These are phyloP conservation scores for Carduelis carduelis DNA, from an alignment of 2,797 vertebrate genomes.

Conservation along the genomic window DNA sequence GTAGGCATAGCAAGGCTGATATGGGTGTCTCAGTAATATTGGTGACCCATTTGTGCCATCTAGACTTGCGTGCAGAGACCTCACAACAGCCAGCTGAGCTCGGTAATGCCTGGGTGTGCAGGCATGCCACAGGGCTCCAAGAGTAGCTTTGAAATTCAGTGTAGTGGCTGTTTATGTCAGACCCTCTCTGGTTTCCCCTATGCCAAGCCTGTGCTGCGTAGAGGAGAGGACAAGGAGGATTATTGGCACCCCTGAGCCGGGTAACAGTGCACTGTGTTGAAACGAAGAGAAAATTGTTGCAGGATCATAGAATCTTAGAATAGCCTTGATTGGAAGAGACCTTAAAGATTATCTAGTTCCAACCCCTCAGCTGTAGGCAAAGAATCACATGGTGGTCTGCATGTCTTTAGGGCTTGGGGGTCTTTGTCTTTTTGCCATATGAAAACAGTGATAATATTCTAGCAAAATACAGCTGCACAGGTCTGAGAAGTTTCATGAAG, in stretches of 20 bases:
- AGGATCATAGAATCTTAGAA: neutral
- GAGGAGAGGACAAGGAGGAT: neutral
- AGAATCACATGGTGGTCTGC: neutral
- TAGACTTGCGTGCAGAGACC: neutral
- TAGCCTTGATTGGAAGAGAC: neutral
- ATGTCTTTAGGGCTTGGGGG: fast-evolving
- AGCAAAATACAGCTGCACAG: neutral
- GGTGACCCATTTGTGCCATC: neutral
- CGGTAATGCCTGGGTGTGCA: neutral
- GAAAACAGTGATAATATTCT: neutral
- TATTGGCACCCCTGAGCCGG: fast-evolving
- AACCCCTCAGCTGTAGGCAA: neutral
- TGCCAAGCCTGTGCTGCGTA: neutral
- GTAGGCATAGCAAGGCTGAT: neutral
- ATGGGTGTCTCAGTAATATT: fast-evolving
- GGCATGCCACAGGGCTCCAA: neutral
- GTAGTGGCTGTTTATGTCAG: neutral
- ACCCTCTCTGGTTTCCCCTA: neutral
- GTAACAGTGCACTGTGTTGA: neutral
- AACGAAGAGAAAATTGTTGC: neutral
- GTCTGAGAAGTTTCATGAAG: neutral
- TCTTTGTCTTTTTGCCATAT: neutral
- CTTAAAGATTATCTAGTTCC: neutral
- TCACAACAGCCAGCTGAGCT: neutral
- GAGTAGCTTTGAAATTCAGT: neutral